Evolutionary conservation across 37 sponge, comb jelly and placozoan genomes (phyloP).

Genomic region (Aplysina aerophoba): DNA sequence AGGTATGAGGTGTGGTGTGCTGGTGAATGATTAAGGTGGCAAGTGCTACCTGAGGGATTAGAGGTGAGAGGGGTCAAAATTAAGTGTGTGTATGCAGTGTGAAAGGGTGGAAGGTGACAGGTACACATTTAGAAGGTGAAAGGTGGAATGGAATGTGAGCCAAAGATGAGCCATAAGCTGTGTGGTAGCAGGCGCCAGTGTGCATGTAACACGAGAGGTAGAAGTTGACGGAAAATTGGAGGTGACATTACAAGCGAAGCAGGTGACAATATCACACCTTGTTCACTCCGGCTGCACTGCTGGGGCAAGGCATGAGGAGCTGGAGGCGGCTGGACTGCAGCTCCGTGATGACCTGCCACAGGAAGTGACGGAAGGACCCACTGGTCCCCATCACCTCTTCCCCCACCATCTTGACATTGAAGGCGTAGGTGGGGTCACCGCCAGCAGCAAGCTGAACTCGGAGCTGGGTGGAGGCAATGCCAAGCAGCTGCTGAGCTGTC

Average conservation of each 20-base stretch:
- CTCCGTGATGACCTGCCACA: constrained; percentile 92
- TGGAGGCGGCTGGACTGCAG: constrained; percentile 84
- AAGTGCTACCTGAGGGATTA: too few species aligned
- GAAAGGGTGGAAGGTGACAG: too few species aligned
- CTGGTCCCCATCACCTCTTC: constrained; percentile 96
- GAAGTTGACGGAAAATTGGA: too few species aligned
- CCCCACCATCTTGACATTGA: constrained; percentile 93
- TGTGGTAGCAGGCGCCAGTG: too few species aligned
- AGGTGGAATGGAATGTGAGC: too few species aligned
- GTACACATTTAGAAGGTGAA: too few species aligned
- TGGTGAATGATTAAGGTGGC: too few species aligned
- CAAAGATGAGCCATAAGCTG: too few species aligned
- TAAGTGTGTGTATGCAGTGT: too few species aligned
- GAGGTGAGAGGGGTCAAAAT: too few species aligned
- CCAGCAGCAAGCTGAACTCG: constrained; percentile 90
- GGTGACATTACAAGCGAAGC: too few species aligned
- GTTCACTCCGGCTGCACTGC: constrained; percentile 86
- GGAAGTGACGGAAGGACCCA: constrained; percentile 96
- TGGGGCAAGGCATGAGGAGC: constrained; percentile 88
- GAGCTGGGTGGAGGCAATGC: constrained; percentile 84
- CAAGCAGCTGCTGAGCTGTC: constrained; percentile 82
- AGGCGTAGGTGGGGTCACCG: constrained; percentile 97
- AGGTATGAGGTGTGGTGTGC: neutral
- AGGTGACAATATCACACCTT: constrained; percentile 40
- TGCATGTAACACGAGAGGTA: too few species aligned